These are phyloP conservation scores for Cyprinodon tularosa DNA, from an alignment of 2,113 vertebrate species.

Conservation along the genomic window DNA sequence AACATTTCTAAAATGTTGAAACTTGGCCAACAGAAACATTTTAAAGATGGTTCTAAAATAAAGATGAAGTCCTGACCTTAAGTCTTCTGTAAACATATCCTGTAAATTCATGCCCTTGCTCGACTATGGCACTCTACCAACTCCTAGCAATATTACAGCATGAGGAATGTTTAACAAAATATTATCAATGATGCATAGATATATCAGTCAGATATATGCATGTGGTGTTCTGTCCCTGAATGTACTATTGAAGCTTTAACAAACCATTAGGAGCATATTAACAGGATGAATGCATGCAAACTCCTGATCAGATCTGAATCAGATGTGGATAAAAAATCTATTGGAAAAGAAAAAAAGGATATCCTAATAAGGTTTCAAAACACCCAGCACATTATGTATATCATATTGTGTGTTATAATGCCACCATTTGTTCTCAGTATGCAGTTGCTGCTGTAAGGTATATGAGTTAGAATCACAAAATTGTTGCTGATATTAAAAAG, in stretches of 20 bases:
- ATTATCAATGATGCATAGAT: neutral
- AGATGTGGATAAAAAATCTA: neutral
- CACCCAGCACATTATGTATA: neutral
- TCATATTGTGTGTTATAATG: neutral
- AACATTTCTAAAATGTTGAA: neutral
- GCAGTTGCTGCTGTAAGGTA: too few relatives aligned
- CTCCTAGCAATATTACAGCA: neutral
- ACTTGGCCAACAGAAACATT: neutral
- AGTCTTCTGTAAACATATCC: too few relatives aligned
- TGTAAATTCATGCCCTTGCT: neutral
- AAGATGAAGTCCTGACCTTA: neutral
- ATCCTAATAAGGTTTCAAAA: neutral
- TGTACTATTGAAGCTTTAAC: too few relatives aligned
- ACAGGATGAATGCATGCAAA: neutral
- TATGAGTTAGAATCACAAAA: neutral
- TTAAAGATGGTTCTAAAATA: neutral
- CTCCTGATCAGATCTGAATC: neutral
- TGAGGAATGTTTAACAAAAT: neutral
- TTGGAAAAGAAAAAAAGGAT: neutral
- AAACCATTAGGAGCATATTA: too few relatives aligned
- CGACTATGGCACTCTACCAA: neutral
- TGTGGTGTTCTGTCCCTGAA: too few relatives aligned
- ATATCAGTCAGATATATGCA: neutral
- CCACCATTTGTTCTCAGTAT: neutral
- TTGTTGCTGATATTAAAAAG: neutral